Evolutionary conservation across 2,888 invertebrate species (phyloP), one percentile per base, ranked within the genome.

Genomic region (Ophion slaviceki): DNA sequence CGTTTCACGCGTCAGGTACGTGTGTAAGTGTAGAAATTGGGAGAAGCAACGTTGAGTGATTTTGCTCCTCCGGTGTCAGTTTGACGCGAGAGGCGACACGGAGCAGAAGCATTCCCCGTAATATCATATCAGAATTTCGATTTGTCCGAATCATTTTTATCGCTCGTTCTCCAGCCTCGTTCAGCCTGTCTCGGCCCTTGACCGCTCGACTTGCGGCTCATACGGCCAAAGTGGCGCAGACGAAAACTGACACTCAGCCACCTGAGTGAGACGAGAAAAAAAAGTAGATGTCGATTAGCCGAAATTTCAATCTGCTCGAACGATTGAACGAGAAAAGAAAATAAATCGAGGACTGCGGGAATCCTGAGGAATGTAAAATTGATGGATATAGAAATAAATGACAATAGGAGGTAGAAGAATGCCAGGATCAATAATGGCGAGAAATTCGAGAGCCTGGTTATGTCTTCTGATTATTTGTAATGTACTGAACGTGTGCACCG

Each of bases 391-490:
- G 68, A 0, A 45, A 8, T 20, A 4, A 10, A 6, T 40, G 40
- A 40, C n/a, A 61, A 68, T 76, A 57, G 68, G 62, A 70, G 20
- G 47, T 28, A 74, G 57, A 67, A 61, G 74, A 62, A 74, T 36
- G n/a, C 6, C 28, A 53, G n/a, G 28, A 53, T 45, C 24, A 20
- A 80, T 68, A 75, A 87, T 88, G 88, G 75, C 80, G 61, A 61
- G 64, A 76, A 81, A 76, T 20, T 67, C 72, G 40, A 64, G 57
- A n/a, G 45, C 68, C 10, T 64, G 77, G 67, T 79, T 85, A 3
- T 67, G 67, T 14, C 47, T 89, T 2, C 20, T 90, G 14, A 57
- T 88, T 67, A 72, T 89, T 11, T 66, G 78, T 40, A 67, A 86
- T 17, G 57, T 70, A 3, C 64, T 86, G 10, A 47, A 28, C 47